Conservation (phyloP, 53 echinoderm and acorn worm species). For the Antedon mediterranea region DNA sequence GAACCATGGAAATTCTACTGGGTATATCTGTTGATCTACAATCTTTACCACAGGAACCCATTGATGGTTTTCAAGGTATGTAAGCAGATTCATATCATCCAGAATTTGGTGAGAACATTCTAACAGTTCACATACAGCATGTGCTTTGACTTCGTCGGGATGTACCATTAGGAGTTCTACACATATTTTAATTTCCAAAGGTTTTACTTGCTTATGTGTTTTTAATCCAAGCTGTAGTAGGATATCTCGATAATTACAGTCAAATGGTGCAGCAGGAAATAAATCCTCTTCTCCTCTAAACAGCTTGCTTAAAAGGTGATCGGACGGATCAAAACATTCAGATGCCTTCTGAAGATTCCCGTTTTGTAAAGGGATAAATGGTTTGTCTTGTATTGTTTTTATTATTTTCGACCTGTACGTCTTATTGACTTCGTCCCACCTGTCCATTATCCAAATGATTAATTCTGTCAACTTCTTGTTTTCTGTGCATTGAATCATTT, state of each 20-base stretch:
- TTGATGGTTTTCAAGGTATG: not conserved
- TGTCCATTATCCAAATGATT: not conserved
- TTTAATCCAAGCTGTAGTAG: not conserved
- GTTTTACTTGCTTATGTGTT: not conserved
- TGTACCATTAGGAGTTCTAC: not conserved
- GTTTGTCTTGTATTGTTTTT: not conserved
- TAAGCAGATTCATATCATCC: not conserved
- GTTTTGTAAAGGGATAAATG: not conserved
- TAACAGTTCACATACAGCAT: not conserved
- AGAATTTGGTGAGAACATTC: not conserved
- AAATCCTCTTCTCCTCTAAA: not conserved
- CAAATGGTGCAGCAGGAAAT: not conserved
- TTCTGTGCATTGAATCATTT: not conserved
- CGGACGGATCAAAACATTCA: not conserved
- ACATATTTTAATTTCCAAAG: not conserved
- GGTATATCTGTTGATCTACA: not conserved
- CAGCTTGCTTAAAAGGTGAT: not conserved
- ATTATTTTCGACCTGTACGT: not conserved
- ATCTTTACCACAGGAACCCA: not conserved
- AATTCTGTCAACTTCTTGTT: not conserved
- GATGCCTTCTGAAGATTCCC: not conserved
- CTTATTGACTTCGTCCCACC: not conserved
- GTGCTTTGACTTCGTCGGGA: not conserved
- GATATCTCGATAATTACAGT: not conserved
- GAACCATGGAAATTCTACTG: not conserved